A percentile compares a stretch with the other conserved stretches of the same genome.
phyloP scores from a whole-genome alignment of 2,797 vertebrate species.

The Sorex maritimensis region DNA sequence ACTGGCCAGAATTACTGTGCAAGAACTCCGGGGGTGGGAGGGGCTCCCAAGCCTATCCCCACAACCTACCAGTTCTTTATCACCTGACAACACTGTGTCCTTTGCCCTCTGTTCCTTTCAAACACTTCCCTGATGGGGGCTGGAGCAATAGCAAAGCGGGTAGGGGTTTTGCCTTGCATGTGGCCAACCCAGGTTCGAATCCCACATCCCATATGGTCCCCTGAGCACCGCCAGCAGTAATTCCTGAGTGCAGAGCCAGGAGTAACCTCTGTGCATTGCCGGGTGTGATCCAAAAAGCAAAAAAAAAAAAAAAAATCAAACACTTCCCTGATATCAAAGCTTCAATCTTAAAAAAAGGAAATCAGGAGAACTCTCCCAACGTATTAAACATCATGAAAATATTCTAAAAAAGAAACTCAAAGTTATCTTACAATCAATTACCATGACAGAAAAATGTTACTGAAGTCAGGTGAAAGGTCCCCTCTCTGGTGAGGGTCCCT shows the following conservation, averaged over 20 bases:
- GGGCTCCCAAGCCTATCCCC: not conserved
- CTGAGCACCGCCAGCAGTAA: no score
- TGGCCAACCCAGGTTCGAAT: no score
- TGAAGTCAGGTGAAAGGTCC: not conserved
- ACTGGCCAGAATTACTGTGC: not conserved
- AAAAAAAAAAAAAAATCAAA: not conserved
- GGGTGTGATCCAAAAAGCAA: no score
- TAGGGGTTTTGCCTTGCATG: no score
- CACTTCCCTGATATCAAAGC: not conserved
- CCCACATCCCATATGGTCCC: no score
- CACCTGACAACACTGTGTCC: not conserved
- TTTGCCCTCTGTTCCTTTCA: not conserved
- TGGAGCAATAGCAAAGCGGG: no score
- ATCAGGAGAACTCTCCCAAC: not conserved
- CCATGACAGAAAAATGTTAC: not conserved
- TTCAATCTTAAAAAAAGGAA: not conserved
- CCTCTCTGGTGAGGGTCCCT: not conserved
- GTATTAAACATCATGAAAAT: not conserved
- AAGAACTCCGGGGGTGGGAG: not conserved
- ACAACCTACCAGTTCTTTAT: no score
- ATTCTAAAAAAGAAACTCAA: constrained; percentile 24
- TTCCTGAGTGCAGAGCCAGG: no score
- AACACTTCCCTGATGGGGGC: not conserved
- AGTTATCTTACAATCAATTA: not conserved
- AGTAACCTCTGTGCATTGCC: no score